These are phyloP conservation scores for Sander vitreus DNA, from an alignment of 2,113 vertebrate genomes.

Conservation along the genomic window DNA sequence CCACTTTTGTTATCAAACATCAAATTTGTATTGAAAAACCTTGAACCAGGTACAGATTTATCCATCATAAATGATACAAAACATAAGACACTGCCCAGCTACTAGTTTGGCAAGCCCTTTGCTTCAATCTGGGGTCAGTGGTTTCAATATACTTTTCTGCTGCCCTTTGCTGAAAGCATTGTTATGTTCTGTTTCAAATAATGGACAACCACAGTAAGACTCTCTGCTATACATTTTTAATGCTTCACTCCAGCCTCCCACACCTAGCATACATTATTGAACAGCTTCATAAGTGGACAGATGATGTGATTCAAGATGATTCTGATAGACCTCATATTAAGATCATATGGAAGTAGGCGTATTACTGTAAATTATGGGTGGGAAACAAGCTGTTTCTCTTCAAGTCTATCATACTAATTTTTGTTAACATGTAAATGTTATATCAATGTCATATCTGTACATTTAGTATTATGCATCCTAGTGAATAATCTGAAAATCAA, in stretches of 20 bases:
- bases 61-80: slow-evolving; percentile 10
- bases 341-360: not conserved
- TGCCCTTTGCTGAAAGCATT: slow-evolving; percentile 36
- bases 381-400: not conserved
- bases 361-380: not conserved
- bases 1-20: not conserved
- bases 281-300: slow-evolving; percentile 23
- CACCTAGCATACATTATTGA: slow-evolving; percentile 60
- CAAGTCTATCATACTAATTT: not conserved
- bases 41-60: not conserved
- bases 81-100: too few relatives aligned
- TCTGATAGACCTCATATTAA: slow-evolving; percentile 17
- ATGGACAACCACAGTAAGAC: slow-evolving; percentile 38
- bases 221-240: slow-evolving; percentile 55
- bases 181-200: slow-evolving; percentile 50
- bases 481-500: not conserved
- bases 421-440: not conserved
- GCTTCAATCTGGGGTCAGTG: not conserved
- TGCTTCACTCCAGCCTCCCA: slow-evolving; percentile 34
- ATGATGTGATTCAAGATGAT: slow-evolving; percentile 38
- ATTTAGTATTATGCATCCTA: too few relatives aligned
- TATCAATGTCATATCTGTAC: not conserved
- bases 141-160: slow-evolving; percentile 22
- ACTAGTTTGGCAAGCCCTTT: not conserved
- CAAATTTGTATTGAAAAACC: not conserved